Evolutionary conservation across 2,113 vertebrate species (phyloP), one percentile per base, ranked within the genome.

Genomic region (Nanorana parkeri): DNA sequence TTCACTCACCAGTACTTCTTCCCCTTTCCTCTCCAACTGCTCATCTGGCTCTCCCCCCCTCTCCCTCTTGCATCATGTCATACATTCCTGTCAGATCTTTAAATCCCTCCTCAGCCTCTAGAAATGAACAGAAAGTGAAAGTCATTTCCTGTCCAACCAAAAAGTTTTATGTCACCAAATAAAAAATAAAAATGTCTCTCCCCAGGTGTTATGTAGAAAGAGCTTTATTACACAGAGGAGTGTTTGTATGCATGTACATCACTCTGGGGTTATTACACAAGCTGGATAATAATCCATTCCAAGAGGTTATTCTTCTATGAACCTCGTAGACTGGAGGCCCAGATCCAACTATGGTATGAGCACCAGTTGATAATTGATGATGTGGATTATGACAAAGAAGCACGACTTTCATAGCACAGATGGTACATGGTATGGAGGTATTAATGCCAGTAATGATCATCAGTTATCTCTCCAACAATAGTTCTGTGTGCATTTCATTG

Each of bases 81-180:
- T 65, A 82, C 63, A 82, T 82, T 75, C 71, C 80, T 58, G 52
- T 73, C 68, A 81, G 60, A 81, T 81, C 79, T 82, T 66, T 82
- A 82, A 82, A 82, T 82, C 80, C 60, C 71, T 82, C 51, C 79
- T 66, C 58, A 61, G 79, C 79, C 60, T 55, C 47, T 7, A 74
- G 60, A 74, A 81, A 81, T 81, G 69, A 81, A 81, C 68, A 81
- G 68, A 81, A 81, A 81, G 79, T 74, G 69, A 81, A 81, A 81
- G 61, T 81, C 58, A 81, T 81, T 81, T 81, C 79, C 79, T 81
- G 79, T 74, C 60, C 68, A 74, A 81, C 56, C 79, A 73, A 61
- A 64, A 81, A 81, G 24, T 64, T 81, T 81, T 74, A 81, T 81
- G 68, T 81, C 68, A 81, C 69, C 68, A 73, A 66, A 81, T 72